Base-by-base conservation (phyloP, 30 jellyfish, hydroid and myxozoan species). In the Aurelia sp. region DNA sequence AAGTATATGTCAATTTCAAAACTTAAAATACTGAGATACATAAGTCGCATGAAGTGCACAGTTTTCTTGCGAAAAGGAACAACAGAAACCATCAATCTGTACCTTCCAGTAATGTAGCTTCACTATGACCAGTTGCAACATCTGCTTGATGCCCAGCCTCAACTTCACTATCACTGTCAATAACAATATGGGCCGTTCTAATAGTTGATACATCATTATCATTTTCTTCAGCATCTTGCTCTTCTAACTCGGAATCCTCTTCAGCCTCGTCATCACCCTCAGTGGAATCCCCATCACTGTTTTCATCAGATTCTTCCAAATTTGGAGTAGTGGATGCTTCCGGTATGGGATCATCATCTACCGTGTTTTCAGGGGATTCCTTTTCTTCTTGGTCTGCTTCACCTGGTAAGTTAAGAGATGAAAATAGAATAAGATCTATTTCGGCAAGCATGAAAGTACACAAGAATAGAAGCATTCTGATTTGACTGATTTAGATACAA, bases 371-470 rank as follows among this genome's bases (percentile, higher is more conserved):
- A 13, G 79, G 48, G 66, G 91, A 62, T 4, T 86, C 96, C 22
- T 86, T 76, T 65, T 86, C 96, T 19, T 86, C 96, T 64, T 40
- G 85, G 60, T 86, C 96, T 12, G 96, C 90, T 47, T 86, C 96
- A n/a, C 96, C 96, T 85, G 9, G 55, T 9, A 44, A 44, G 9
- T 44, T 44, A 41, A 4, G 55, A 44, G 8, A 2, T 27, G 33
- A 27, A 27, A 27, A 27, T 27, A 27, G 33, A 27, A 27, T 27
- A 2, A 2, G 33, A 27, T 27, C 33, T 27, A 27, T 27, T 27
- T 27, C 33, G 2, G 2, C 1, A 1, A 27, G 2, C 1, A 27
- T 27, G 33, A 27, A 27, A 2, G 2, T 27, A 27, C 1, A 27
- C 33, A 27, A 27, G 33, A 27, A 27, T 2, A 27, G 33, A 27